Conservation (phyloP, 2,797 vertebrate species). For the Acrossocheilus fasciatus region DNA sequence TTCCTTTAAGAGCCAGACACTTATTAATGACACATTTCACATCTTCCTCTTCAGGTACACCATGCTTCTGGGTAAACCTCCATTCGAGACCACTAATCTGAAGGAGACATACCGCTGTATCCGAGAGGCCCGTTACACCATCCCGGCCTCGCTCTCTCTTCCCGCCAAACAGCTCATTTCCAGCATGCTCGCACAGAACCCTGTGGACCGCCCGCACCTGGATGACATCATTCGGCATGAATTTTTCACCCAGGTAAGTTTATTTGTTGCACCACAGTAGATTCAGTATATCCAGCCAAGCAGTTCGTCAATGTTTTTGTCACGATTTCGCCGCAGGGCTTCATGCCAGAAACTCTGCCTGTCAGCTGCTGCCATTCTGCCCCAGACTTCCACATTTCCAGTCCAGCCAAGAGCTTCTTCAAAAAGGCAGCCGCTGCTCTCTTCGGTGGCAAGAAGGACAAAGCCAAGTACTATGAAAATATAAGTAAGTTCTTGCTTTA, state of each 20-base stretch:
- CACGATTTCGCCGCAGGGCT: constrained; percentile 81
- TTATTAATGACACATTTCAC: not conserved
- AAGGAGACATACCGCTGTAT: constrained; percentile 98
- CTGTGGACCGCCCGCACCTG: constrained; percentile 90
- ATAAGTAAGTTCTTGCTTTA: constrained; percentile 84
- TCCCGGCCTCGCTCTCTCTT: constrained; percentile 89
- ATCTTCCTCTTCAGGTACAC: constrained; percentile 87
- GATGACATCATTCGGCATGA: constrained; percentile 95
- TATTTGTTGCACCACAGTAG: not conserved
- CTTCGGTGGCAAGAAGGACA: constrained; percentile 96
- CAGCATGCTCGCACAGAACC: constrained; percentile 91
- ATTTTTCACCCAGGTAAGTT: constrained; percentile 92
- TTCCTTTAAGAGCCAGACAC: not conserved
- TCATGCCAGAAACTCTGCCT: constrained; percentile 93
- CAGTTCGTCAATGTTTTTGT: not conserved
- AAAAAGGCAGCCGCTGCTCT: constrained; percentile 97
- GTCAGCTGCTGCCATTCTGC: constrained; percentile 93
- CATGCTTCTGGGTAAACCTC: constrained; percentile 94
- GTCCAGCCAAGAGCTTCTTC: constrained; percentile 98
- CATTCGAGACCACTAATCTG: constrained; percentile 97
- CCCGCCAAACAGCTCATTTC: constrained; percentile 92
- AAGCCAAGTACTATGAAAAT: constrained; percentile 94
- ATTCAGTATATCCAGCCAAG: not conserved
- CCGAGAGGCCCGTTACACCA: constrained; percentile 91
- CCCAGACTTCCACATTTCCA: constrained; percentile 96